Evolutionary conservation across 2,797 vertebrate species (phyloP), one percentile per base, ranked within the genome.

Genomic region (Muscicapa comitata): DNA sequence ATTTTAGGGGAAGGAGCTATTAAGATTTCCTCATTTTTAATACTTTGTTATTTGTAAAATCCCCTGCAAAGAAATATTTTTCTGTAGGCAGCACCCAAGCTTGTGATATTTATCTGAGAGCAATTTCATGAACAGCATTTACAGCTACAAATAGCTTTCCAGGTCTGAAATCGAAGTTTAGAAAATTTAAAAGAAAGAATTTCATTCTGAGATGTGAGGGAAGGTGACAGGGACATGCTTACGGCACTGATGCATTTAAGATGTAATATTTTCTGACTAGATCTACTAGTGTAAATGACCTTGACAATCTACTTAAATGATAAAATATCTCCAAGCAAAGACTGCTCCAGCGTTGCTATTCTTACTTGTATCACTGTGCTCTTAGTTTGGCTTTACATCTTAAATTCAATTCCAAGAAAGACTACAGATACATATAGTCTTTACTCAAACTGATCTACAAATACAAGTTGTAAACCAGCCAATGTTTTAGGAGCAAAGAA

Each of bases 261-360:
- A 89, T 47, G 17, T 94, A 75, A 87, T 76, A 48, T 54, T 45
- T 81, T 94, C 75, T 93, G 92, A 85, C 88, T 92, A 38, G 59
- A 50, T 74, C 70, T 82, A 40, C 71, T 84, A 63, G 73, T 73
- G 67, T 82, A 92, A 94, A 92, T 47, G 85, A 94, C 91, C 66
- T 96, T 96, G 66, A 57, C 75, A 88, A 55, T 72, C 68, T 54
- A 68, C 75, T 89, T 91, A 88, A 92, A 80, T 51, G 85, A 83
- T 72, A 68, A 91, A 90, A 78, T 86, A 90, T 45, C 92, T 83
- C 50, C 2, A 1, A 96, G 82, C 75, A 90, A 95, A 93, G 72
- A 45, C 28, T 71, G 35, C 42, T 93, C 18, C 57, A 74, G 74
- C 59, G 66, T 83, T 84, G n/a, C 50, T 82, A 21, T 38, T 31